Conservation (phyloP, 2,888 invertebrate genomes). For the Parasteatoda lunata region DNA sequence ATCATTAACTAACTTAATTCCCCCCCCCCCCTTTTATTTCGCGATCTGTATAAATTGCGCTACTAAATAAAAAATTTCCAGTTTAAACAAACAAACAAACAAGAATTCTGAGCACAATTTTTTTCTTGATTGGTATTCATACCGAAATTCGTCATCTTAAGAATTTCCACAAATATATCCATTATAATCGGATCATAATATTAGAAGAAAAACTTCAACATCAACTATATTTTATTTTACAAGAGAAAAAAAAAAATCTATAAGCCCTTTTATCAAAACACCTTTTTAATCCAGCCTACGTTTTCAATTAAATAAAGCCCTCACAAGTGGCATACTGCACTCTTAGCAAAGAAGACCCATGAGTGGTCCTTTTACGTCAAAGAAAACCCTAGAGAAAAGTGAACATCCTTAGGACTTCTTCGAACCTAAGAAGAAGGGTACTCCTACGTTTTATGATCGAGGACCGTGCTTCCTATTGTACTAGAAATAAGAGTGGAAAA, state of each 20-base stretch:
- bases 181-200: too few relatives aligned
- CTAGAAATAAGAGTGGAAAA: conserved; percentile 38
- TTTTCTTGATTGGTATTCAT: too few relatives aligned
- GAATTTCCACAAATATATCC: too few relatives aligned
- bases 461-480: conserved; percentile 45
- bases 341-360: conserved; percentile 35
- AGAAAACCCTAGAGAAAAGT: conserved; percentile 54
- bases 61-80: too few relatives aligned
- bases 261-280: not conserved
- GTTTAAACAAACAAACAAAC: too few relatives aligned
- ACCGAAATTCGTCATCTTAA: too few relatives aligned
- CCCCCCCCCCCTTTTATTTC: too few relatives aligned
- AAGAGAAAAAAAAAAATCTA: not conserved
- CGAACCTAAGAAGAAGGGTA: not conserved
- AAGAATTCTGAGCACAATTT: too few relatives aligned
- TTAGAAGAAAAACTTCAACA: too few relatives aligned
- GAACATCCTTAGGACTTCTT: conserved; percentile 51
- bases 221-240: not conserved
- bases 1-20: too few relatives aligned
- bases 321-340: conserved; percentile 19
- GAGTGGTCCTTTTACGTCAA: conserved; percentile 55
- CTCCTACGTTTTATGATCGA: conserved; percentile 58
- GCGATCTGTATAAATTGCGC: too few relatives aligned
- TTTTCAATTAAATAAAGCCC: conserved; percentile 62
- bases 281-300: conserved; percentile 41